A percentile compares a stretch with the other conserved stretches of the same genome.
Conservation (phyloP, 2,888 invertebrate genomes). For the Drosophila phalerata region DNA sequence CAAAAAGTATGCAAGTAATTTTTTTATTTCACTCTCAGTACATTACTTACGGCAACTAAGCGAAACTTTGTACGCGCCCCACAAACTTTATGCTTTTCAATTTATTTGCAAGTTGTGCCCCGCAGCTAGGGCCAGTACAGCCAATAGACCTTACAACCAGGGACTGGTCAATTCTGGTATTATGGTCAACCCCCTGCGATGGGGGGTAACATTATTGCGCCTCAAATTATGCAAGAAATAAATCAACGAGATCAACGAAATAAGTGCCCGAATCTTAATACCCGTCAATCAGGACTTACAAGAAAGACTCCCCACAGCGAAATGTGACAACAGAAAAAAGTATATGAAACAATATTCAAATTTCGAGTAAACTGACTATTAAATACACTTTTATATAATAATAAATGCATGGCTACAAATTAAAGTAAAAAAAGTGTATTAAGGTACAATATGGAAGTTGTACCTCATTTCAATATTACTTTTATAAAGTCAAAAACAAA, state of each 20-base stretch:
- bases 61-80: constrained; percentile 56
- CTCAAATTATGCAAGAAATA: constrained; percentile 72
- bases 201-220: constrained; percentile 37
- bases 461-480: no score
- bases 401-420: no score
- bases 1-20: constrained; percentile 72
- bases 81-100: constrained; percentile 75
- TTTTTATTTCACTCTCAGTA: constrained; percentile 45
- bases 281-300: constrained; percentile 63
- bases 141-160: constrained; percentile 3
- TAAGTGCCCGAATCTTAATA: constrained; percentile 53
- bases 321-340: constrained; percentile 20
- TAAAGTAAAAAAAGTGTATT: no score
- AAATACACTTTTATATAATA: neutral
- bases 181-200: constrained; percentile 37
- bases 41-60: constrained; percentile 55
- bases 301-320: constrained; percentile 29
- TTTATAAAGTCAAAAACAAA: no score
- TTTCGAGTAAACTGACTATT: neutral
- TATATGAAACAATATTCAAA: neutral
- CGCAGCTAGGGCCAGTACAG: constrained; percentile 10
- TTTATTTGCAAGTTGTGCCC: constrained; percentile 64
- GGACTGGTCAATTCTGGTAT: constrained; percentile 20
- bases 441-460: no score
- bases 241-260: constrained; percentile 69